phyloP scores from a whole-genome alignment of 2,888 invertebrate species.

The Tribolium freemani region DNA sequence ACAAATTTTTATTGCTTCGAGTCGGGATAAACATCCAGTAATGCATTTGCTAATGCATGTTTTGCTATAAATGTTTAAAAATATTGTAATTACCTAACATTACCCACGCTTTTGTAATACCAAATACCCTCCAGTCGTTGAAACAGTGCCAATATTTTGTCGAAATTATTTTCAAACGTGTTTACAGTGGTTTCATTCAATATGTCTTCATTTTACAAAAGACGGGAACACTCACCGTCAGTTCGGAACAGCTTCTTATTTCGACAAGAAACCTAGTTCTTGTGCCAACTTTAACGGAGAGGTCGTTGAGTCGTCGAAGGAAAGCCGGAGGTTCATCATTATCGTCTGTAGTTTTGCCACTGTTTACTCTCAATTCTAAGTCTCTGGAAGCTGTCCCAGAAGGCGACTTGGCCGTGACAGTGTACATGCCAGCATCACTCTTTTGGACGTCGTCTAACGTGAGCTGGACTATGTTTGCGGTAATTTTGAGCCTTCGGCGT shows the following conservation, averaged over 20 bases:
- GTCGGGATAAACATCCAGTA: conserved; percentile 21
- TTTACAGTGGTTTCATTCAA: conserved; percentile 21
- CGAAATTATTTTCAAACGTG: conserved; percentile 19
- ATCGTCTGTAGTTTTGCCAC: conserved; percentile 55
- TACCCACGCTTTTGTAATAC: conserved; percentile 28
- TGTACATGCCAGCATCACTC: conserved; percentile 83
- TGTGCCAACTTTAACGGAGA: conserved; percentile 91
- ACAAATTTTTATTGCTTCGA: not conserved
- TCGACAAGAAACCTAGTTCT: conserved; percentile 88
- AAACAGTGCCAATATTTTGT: conserved; percentile 28
- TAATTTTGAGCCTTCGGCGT: conserved; percentile 72
- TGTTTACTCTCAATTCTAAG: conserved; percentile 73
- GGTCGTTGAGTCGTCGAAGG: conserved; percentile 85
- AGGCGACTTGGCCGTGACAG: conserved; percentile 76
- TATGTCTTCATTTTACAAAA: not conserved
- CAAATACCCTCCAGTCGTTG: conserved; percentile 23
- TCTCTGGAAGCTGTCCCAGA: conserved; percentile 71
- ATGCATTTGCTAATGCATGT: conserved; percentile 23
- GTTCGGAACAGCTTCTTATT: conserved; percentile 76
- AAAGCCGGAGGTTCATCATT: conserved; percentile 87
- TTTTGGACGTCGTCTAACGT: conserved; percentile 81
- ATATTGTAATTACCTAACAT: conserved; percentile 31
- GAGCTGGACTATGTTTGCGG: conserved; percentile 78
- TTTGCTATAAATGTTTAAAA: conserved; percentile 26
- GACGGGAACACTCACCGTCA: conserved; percentile 51